Percentiles rank a stretch among this genome's conserved stretches.
Evolutionary conservation across 2,797 vertebrate genomes (phyloP).

Genomic region (Denticeps clupeoides): DNA sequence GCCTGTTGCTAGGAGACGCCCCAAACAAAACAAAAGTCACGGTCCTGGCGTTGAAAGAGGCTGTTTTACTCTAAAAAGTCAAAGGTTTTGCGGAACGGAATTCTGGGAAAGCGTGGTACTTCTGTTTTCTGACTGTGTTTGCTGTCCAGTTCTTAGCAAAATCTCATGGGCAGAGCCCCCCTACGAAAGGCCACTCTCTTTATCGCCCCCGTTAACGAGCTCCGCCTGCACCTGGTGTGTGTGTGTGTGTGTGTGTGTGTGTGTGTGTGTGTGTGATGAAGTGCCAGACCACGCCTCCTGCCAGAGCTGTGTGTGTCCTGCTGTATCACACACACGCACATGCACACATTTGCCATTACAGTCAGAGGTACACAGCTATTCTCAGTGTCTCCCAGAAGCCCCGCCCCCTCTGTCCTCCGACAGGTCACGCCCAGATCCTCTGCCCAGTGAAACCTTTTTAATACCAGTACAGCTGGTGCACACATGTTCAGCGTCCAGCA

Average conservation of each 20-base stretch:
- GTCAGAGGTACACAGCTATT: no score
- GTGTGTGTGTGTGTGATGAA: not conserved
- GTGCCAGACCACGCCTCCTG: not conserved
- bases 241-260: not conserved
- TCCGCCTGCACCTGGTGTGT: no score
- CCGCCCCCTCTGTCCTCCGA: no score
- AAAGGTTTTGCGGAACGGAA: slow-evolving; percentile 50
- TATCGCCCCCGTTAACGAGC: no score
- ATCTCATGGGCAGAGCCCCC: no score
- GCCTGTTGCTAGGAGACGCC: slow-evolving; percentile 70
- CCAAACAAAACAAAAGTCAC: slow-evolving; percentile 81
- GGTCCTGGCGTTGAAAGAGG: slow-evolving; percentile 54
- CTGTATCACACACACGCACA: not conserved
- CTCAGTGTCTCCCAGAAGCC: no score
- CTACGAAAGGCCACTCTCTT: no score
- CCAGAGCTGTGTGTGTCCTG: no score
- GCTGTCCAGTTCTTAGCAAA: no score
- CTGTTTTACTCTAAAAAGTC: slow-evolving; percentile 47
- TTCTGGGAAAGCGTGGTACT: slow-evolving; percentile 37
- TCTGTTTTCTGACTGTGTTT: no score
- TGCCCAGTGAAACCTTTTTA: no score
- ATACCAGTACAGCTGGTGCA: not conserved
- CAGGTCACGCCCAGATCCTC: no score
- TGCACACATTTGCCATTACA: not conserved
- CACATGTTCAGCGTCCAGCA: not conserved